Base-by-base conservation (phyloP, 2,113 vertebrate species). In the Ovis aries region DNA sequence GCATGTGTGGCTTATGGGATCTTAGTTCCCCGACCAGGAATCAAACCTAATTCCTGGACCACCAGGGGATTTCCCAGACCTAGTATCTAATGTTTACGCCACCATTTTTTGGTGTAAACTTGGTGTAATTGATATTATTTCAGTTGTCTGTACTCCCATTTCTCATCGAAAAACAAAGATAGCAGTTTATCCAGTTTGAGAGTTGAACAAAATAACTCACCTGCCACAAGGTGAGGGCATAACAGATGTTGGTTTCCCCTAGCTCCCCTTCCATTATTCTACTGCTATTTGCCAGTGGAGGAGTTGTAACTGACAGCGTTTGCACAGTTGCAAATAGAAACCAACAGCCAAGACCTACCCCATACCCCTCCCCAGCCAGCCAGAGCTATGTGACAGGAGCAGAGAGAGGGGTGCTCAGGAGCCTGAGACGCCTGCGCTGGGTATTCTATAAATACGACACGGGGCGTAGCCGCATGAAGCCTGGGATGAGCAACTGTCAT, bases 401-500 rank as follows among this genome's bases (percentile, higher is more conserved):
- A 97, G 96, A 92, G 98, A 98, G 97, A 95, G 97, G 97, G 77
- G 94, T 98, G 97, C 98, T 95, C 96, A 96, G 88, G 98, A 99
- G 97, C 97, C 94, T 97, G 91, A 98, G 97, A 98, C 90, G 97
- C 97, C 98, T 97, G 95, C 98, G 97, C 91, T 77, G 96, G 97
- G 89, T 98, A 97, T 95, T 97, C 98, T 98, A 98, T 98, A 98
- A 99, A 98, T 99, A 98, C 98, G 94, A 97, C 95, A 97, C 92
- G 95, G 97, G 94, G 93, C 98, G 95, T 97, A 97, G 97, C 96
- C 91, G 59, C 97, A 95, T 94, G 97, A 98, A 98, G 90, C 90
- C 0, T 84, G 62, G 84, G 92, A 97, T 98, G 98, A 98, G 97
- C 98, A 98, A 98, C 97, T 97, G 89, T 98, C 98, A 97, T 98